Evolutionary conservation across 2,888 invertebrate species (phyloP).

Genomic region (Subacronicta megacephala): DNA sequence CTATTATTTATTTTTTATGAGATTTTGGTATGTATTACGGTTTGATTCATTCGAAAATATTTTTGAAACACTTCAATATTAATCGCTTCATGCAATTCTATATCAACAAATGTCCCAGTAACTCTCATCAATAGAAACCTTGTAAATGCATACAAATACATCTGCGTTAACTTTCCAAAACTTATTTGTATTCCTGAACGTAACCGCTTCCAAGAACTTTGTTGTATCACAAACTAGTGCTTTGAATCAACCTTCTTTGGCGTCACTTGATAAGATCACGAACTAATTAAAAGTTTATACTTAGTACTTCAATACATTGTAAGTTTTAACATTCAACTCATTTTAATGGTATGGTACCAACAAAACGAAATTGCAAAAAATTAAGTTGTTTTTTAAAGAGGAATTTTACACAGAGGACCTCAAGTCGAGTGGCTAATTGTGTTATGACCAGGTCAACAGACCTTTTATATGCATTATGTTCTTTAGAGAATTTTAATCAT

Average conservation of each 20-base stretch:
- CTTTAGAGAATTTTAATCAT: slow-evolving; percentile 51
- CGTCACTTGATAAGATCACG: slow-evolving; percentile 32
- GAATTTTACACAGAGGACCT: slow-evolving; percentile 24
- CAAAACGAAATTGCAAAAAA: slow-evolving; percentile 21
- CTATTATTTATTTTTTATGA: too few species aligned
- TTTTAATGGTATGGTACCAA: slow-evolving; percentile 22
- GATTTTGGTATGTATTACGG: too few species aligned
- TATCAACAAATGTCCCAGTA: slow-evolving; percentile 2
- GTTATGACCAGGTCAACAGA: slow-evolving; percentile 62
- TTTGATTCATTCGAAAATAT: neutral
- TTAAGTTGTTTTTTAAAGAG: slow-evolving; percentile 25
- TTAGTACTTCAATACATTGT: slow-evolving; percentile 31
- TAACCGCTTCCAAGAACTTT: slow-evolving; percentile 32
- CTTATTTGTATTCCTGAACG: slow-evolving; percentile 43
- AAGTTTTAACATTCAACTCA: slow-evolving; percentile 31
- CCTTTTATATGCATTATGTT: slow-evolving; percentile 55
- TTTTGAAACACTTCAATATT: neutral
- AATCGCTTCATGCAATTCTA: neutral
- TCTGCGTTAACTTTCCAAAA: slow-evolving; percentile 33
- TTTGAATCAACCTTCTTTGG: slow-evolving; percentile 50
- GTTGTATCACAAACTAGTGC: slow-evolving; percentile 44
- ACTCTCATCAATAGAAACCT: slow-evolving; percentile 16
- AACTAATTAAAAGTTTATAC: slow-evolving; percentile 54
- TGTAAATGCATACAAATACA: slow-evolving; percentile 43
- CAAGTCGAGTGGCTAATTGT: slow-evolving; percentile 59